Evolutionary conservation across 2,888 invertebrate genomes (phyloP).

Genomic region (Lochmaea crataegi): DNA sequence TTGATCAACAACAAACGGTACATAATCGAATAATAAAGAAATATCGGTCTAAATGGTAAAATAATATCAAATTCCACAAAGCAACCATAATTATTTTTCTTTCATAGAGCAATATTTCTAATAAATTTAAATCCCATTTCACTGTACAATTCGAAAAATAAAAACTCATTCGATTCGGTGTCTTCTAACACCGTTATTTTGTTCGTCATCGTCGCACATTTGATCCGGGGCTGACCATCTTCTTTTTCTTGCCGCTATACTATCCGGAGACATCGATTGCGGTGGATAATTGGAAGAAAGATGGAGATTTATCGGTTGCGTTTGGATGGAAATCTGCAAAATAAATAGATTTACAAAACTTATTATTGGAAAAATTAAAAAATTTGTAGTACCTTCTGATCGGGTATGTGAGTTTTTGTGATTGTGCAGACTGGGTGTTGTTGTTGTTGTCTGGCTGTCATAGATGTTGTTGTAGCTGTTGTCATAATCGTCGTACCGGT

Average conservation of each 20-base stretch:
- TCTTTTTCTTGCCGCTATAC: slow-evolving; percentile 57
- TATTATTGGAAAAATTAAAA: background rate
- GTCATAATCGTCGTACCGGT: slow-evolving; percentile 62
- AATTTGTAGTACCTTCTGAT: slow-evolving; percentile 25
- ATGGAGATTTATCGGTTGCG: slow-evolving; percentile 53
- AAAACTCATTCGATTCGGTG: slow-evolving; percentile 32
- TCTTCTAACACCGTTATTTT: slow-evolving; percentile 36
- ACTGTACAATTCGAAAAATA: slow-evolving; percentile 33
- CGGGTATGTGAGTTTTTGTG: slow-evolving; percentile 27
- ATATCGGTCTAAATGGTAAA: slow-evolving; percentile 31
- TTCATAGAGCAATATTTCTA: slow-evolving; percentile 48
- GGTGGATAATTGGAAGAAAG: slow-evolving; percentile 46
- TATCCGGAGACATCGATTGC: slow-evolving; percentile 47
- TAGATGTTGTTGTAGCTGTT: slow-evolving; percentile 64
- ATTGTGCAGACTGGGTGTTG: slow-evolving; percentile 28
- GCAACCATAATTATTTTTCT: slow-evolving; percentile 43
- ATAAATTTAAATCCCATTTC: slow-evolving; percentile 43
- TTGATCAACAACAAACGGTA: no score
- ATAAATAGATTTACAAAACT: no score
- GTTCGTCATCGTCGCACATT: slow-evolving; percentile 63
- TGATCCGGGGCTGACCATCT: slow-evolving; percentile 69
- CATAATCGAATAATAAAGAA: background rate
- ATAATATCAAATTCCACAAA: slow-evolving; percentile 46
- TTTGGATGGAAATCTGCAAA: slow-evolving; percentile 38
- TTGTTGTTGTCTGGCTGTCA: slow-evolving; percentile 60